Percentiles rank a stretch among this genome's conserved stretches.
These are phyloP conservation scores for Psammodynastes pulverulentus DNA, from an alignment of 2,113 vertebrate species.

Conservation along the genomic window DNA sequence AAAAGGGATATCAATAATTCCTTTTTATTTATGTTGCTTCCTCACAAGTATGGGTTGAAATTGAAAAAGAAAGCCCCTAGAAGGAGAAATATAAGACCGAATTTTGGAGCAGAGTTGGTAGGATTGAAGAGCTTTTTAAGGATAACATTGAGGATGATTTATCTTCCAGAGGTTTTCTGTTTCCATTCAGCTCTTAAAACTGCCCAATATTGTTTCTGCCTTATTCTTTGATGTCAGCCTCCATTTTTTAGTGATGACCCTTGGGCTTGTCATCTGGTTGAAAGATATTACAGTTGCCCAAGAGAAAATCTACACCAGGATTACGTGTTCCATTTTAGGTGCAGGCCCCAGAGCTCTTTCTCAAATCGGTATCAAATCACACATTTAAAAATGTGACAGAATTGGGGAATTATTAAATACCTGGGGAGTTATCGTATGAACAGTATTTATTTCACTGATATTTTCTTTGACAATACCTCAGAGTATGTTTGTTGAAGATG, in stretches of 20 bases:
- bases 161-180: background rate
- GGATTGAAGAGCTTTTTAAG: background rate
- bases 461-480: background rate
- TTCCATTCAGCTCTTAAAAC: background rate
- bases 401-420: background rate
- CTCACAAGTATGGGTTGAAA: background rate
- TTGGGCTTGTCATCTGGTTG: background rate
- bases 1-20: background rate
- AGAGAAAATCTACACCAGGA: background rate
- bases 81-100: background rate
- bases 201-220: background rate
- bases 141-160: background rate
- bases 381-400: background rate
- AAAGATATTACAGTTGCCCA: background rate
- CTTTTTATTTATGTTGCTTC: background rate
- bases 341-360: background rate
- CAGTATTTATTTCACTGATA: background rate
- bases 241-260: background rate
- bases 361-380: background rate
- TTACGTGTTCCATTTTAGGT: background rate
- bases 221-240: background rate
- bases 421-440: background rate
- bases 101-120: background rate
- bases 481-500: background rate
- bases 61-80: background rate